A percentile compares a stretch with the other conserved stretches of the same genome.
Conservation (phyloP, 2,797 vertebrate species). For the Enteromius viviparus region DNA sequence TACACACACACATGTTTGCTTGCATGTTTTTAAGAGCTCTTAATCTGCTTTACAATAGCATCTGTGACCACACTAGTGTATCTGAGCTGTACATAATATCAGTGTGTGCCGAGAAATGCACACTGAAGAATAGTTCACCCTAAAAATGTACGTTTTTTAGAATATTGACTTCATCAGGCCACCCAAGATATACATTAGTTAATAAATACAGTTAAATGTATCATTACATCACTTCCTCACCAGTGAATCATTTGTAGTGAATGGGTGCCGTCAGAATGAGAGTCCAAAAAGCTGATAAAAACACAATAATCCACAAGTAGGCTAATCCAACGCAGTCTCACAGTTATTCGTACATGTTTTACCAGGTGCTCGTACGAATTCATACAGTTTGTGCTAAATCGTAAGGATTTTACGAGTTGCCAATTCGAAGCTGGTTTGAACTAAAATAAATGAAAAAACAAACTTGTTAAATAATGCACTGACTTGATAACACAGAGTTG, state of each 20-base stretch:
- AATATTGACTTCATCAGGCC: background rate
- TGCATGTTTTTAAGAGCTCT: slow-evolving; percentile 43
- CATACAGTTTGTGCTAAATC: too few relatives aligned
- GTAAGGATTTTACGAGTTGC: too few relatives aligned
- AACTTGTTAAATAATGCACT: too few relatives aligned
- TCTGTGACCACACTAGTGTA: slow-evolving; percentile 39
- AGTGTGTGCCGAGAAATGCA: background rate
- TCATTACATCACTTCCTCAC: background rate
- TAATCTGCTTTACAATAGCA: slow-evolving; percentile 47
- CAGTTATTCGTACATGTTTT: too few relatives aligned
- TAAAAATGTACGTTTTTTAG: background rate
- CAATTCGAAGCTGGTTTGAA: too few relatives aligned
- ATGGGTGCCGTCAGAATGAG: background rate
- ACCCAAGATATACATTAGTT: background rate
- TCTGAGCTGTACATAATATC: slow-evolving; percentile 7
- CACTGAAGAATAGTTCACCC: background rate
- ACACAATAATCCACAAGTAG: too few relatives aligned
- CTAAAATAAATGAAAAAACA: background rate
- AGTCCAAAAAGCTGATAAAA: background rate
- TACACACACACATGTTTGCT: background rate
- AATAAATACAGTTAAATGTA: background rate
- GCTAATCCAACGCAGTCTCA: too few relatives aligned
- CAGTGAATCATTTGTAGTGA: background rate
- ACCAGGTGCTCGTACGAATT: too few relatives aligned
- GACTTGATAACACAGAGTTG: too few relatives aligned